Evolutionary conservation across 2,888 invertebrate genomes (phyloP).

Genomic region (Eremobia ochroleuca): DNA sequence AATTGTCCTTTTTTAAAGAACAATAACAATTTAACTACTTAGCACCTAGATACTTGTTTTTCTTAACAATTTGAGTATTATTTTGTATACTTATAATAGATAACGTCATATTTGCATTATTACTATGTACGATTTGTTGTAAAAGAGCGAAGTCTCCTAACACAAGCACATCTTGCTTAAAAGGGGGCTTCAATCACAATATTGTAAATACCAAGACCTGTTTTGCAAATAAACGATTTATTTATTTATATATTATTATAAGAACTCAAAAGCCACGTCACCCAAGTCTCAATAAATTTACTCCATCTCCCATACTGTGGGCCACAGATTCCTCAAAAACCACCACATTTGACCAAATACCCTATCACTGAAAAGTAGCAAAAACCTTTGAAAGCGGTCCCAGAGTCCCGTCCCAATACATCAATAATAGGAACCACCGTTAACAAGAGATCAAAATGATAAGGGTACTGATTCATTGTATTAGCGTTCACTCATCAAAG

Average conservation of each 20-base stretch:
- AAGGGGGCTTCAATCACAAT: no score
- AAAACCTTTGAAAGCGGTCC: constrained; percentile 39
- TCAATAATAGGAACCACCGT: constrained; percentile 67
- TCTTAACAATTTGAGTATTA: no score
- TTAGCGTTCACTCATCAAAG: constrained; percentile 80
- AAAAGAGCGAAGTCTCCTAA: no score
- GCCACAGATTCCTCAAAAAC: constrained; percentile 23
- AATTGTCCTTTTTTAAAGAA: neutral
- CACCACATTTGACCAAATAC: constrained; percentile 1
- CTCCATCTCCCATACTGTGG: neutral
- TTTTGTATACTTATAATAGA: no score
- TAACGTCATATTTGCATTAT: no score
- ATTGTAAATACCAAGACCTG: no score
- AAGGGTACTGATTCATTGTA: constrained; percentile 78
- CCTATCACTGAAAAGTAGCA: constrained; percentile 39
- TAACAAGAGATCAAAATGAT: constrained; percentile 81
- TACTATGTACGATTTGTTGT: no score
- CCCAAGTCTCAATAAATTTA: constrained; percentile 20
- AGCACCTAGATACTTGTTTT: no score
- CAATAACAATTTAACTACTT: no score
- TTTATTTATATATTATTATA: no score
- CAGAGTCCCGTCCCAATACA: constrained; percentile 53
- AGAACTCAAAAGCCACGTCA: constrained; percentile 6
- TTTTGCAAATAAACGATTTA: no score
- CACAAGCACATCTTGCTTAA: no score